Evolutionary conservation across 2,888 invertebrate genomes (phyloP).

Genomic region (Nomada fucata): DNA sequence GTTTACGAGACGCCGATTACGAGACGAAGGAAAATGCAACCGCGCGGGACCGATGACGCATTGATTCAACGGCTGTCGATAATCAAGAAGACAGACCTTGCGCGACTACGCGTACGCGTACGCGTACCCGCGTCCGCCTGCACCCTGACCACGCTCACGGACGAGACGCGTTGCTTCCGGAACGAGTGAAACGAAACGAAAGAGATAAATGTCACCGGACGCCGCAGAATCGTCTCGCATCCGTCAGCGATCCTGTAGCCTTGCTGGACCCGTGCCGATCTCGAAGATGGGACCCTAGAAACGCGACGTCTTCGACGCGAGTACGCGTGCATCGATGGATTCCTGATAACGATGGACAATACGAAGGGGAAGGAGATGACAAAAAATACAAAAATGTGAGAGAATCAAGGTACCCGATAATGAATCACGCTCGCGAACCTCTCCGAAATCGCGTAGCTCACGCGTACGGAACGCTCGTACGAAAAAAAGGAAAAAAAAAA

Average conservation of each 20-base stretch:
- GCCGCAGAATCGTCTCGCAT: neutral
- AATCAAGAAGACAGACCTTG: constrained; percentile 31
- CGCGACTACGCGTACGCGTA: neutral
- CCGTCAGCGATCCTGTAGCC: neutral
- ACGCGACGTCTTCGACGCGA: constrained; percentile 4
- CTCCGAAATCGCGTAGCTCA: constrained; percentile 50
- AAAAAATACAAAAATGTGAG: neutral
- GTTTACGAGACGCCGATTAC: constrained; percentile 58
- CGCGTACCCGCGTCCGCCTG: constrained; percentile 9
- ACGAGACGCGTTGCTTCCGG: neutral
- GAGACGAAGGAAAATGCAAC: constrained; percentile 50
- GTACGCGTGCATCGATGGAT: neutral
- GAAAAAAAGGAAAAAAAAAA: neutral
- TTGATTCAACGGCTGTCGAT: constrained; percentile 35
- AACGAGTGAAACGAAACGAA: neutral
- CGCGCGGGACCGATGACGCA: constrained; percentile 50
- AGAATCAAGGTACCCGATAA: constrained; percentile 19
- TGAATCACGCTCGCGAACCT: constrained; percentile 47
- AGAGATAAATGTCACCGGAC: too few species aligned
- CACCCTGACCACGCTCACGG: too few species aligned
- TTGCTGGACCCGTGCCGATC: neutral
- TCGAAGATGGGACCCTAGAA: neutral
- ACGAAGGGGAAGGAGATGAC: neutral
- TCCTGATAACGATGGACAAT: neutral
- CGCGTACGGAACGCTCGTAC: constrained; percentile 31